phyloP scores from a whole-genome alignment of 2,888 invertebrate genomes.

The Lepidocyrtinus sp. region DNA sequence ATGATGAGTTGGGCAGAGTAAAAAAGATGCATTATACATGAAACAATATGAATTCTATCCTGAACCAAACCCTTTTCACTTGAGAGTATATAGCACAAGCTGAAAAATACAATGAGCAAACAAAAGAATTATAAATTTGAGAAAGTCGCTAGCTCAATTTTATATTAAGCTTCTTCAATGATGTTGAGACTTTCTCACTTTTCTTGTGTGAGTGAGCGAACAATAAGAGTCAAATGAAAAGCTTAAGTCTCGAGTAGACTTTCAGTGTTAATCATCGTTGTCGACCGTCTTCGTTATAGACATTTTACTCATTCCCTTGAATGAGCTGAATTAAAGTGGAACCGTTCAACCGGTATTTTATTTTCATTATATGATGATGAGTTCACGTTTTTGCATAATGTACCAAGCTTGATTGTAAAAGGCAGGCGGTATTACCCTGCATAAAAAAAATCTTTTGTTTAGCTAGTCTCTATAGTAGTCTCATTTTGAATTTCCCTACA shows the following conservation, averaged over 20 bases:
- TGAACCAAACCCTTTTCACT: too few relatives aligned
- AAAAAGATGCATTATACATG: not conserved
- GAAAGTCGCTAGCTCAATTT: not conserved
- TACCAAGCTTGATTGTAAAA: slow-evolving; percentile 22
- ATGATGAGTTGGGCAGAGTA: not conserved
- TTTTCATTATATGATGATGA: slow-evolving; percentile 22
- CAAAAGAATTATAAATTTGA: not conserved
- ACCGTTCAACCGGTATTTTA: slow-evolving; percentile 42
- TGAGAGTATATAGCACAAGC: not conserved
- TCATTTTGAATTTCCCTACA: too few relatives aligned
- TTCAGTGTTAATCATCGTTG: slow-evolving; percentile 26
- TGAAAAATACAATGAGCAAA: not conserved
- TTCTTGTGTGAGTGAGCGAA: not conserved
- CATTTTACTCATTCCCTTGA: slow-evolving; percentile 12
- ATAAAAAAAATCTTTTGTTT: too few relatives aligned
- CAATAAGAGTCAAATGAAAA: slow-evolving; percentile 13
- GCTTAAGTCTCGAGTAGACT: slow-evolving; percentile 15
- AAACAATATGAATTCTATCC: not conserved
- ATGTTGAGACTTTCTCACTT: not conserved
- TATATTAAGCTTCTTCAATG: not conserved
- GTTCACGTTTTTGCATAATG: slow-evolving; percentile 36
- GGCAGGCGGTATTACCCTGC: slow-evolving; percentile 28
- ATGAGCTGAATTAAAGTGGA: slow-evolving; percentile 18
- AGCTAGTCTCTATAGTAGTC: too few relatives aligned
- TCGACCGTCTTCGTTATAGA: slow-evolving; percentile 24